phyloP scores from a whole-genome alignment of 2,797 vertebrate genomes.

The Poeciliopsis presidionis region DNA sequence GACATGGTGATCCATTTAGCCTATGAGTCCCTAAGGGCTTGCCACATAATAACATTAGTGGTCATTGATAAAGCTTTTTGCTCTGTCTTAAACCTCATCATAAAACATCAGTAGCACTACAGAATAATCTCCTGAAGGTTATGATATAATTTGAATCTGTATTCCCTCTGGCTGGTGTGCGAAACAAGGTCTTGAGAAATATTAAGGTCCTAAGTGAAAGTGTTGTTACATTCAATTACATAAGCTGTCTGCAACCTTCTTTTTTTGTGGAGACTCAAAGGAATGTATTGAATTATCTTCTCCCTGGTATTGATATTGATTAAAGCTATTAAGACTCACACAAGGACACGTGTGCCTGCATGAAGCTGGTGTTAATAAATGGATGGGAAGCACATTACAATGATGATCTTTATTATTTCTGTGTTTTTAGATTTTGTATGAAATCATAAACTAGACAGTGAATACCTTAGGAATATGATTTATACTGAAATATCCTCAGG shows the following conservation, averaged over 20 bases:
- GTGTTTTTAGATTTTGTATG: constrained; percentile 1
- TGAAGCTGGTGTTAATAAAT: constrained; percentile 31
- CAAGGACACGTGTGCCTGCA: constrained; percentile 1
- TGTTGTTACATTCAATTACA: constrained; percentile 39
- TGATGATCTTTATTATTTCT: constrained; percentile 9
- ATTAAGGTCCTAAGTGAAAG: constrained; percentile 47
- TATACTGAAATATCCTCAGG: not conserved
- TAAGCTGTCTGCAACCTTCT: constrained; percentile 8
- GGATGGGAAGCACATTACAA: not conserved
- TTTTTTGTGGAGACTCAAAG: constrained; percentile 6
- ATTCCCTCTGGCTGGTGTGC: constrained; percentile 30
- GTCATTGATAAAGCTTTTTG: constrained; percentile 38
- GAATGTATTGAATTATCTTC: constrained; percentile 24
- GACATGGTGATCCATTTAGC: constrained; percentile 46
- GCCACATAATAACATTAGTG: constrained; percentile 37
- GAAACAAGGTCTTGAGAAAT: constrained; percentile 37
- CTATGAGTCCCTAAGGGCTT: constrained; percentile 20
- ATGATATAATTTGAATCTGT: constrained; percentile 34
- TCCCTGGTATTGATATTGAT: constrained; percentile 26
- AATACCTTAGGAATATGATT: not conserved
- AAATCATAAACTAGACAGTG: not conserved
- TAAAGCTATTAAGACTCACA: not conserved
- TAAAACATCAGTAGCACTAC: constrained; percentile 12
- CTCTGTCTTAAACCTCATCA: constrained; percentile 29
- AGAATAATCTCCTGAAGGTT: constrained; percentile 31